Base-by-base conservation (phyloP, 2,113 vertebrate genomes). In the Pterocles orientalis region DNA sequence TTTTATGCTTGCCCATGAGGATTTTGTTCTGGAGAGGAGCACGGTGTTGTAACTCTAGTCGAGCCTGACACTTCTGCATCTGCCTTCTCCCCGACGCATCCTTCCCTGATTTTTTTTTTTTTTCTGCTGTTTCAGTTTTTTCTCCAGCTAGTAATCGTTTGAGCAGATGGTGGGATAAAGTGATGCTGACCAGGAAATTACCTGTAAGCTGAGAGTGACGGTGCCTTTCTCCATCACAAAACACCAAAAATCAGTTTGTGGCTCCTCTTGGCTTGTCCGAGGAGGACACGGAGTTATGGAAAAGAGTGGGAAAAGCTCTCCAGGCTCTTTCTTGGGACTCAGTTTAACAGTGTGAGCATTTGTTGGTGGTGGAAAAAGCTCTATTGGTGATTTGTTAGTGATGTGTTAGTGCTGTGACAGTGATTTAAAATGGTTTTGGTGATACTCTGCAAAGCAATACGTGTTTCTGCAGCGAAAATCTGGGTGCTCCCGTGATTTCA, bases 161-260 rank as follows among this genome's bases (percentile, higher is more conserved):
- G 56, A 73, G 89, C 94, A 94, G 94, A 84, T 87, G 92, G 87
- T 73, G 69, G 92, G 90, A 84, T 95, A 84, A 89, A 87, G 90
- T 69, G 78, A 53, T 91, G 88, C 94, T 91, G 95, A 91, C 78
- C 90, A 43, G 82, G 88, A 89, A 73, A 94, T 91, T 94, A 77
- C 92, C 81, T 68, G 77, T 41, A 78, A 96, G 47, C 69, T 3
- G 10, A 39, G 56, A 94, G 73, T 53, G 12, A 26, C 1, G 0
- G 48, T 1, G 8, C 81, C 54, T 95, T 89, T 77, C 6, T 66
- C 71, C 51, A 33, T 69, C 78, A 48, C 60, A 19, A 48, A 78
- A 24, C 29, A n/a, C 62, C 4, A 1, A 20, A 50, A 91, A 43
- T 62, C 54, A 5, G 3, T 29, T 88, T 71, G 62, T 1, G 48